These are phyloP conservation scores for Diabrotica undecimpunctata DNA, from an alignment of 1,140 invertebrate species.

Conservation along the genomic window DNA sequence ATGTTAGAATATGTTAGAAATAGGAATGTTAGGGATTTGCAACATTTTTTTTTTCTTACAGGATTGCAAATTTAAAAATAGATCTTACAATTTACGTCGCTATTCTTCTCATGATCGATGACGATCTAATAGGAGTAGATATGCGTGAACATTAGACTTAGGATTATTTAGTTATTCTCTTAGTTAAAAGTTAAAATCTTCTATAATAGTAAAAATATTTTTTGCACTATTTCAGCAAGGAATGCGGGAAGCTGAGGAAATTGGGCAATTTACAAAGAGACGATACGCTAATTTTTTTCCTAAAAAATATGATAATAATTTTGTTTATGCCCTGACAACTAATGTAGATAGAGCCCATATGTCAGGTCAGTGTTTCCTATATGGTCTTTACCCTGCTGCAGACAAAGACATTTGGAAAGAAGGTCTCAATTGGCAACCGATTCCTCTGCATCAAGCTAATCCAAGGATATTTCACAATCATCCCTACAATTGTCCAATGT, in stretches of 20 bases:
- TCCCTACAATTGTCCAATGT: neutral
- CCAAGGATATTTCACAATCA: neutral
- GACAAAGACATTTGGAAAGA: neutral
- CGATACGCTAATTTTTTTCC: neutral
- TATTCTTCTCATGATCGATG: no score
- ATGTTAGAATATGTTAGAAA: no score
- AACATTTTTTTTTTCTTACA: no score
- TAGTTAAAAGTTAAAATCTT: no score
- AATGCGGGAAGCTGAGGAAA: neutral
- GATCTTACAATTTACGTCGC: no score
- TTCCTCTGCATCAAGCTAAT: neutral
- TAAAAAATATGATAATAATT: neutral
- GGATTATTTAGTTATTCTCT: no score
- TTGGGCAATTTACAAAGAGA: neutral
- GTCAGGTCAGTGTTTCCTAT: neutral
- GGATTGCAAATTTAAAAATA: no score
- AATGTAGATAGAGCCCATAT: slow-evolving; percentile 4
- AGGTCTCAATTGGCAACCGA: neutral
- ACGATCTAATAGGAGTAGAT: no score
- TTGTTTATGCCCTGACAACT: neutral
- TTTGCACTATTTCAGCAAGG: neutral
- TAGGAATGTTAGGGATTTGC: no score
- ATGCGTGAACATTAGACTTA: no score
- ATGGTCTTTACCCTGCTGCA: neutral
- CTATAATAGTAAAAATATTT: no score